These are phyloP conservation scores for Forpus xanthops DNA, from an alignment of 2,797 vertebrate species.

Conservation along the genomic window DNA sequence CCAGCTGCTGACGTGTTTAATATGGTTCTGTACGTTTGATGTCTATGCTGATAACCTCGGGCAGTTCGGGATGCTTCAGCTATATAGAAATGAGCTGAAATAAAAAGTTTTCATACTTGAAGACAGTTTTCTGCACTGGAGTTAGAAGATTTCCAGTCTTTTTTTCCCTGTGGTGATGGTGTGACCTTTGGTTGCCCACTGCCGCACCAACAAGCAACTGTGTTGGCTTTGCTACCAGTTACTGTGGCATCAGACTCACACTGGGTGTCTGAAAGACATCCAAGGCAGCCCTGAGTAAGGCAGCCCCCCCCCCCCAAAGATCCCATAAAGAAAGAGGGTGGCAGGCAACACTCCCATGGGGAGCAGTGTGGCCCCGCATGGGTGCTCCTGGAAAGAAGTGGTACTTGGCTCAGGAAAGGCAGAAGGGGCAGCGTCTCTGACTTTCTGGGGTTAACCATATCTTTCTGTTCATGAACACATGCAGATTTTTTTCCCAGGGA, in stretches of 20 bases:
- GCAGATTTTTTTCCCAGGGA: neutral
- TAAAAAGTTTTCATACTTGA: neutral
- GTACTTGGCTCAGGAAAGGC: rapidly evolving
- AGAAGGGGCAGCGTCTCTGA: neutral
- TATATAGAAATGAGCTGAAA: neutral
- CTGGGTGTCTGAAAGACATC: neutral
- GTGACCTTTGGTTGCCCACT: neutral
- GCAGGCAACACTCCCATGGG: neutral
- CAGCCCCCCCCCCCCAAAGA: neutral
- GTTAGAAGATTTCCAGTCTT: neutral
- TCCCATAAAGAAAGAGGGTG: neutral
- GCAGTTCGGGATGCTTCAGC: neutral
- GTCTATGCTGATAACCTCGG: neutral
- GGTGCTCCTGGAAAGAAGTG: neutral
- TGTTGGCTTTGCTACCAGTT: rapidly evolving
- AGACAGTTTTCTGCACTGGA: neutral
- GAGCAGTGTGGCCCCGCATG: neutral
- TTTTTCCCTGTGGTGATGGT: neutral
- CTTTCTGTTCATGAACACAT: rapidly evolving
- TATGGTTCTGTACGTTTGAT: neutral
- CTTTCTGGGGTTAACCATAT: neutral
- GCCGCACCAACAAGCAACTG: neutral
- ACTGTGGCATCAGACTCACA: rapidly evolving
- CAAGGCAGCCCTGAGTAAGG: neutral
- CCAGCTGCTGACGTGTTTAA: neutral